Percentiles rank a stretch among this genome's conserved stretches.
phyloP scores from a whole-genome alignment of 2,888 invertebrate genomes.

The Drosophila phalerata region DNA sequence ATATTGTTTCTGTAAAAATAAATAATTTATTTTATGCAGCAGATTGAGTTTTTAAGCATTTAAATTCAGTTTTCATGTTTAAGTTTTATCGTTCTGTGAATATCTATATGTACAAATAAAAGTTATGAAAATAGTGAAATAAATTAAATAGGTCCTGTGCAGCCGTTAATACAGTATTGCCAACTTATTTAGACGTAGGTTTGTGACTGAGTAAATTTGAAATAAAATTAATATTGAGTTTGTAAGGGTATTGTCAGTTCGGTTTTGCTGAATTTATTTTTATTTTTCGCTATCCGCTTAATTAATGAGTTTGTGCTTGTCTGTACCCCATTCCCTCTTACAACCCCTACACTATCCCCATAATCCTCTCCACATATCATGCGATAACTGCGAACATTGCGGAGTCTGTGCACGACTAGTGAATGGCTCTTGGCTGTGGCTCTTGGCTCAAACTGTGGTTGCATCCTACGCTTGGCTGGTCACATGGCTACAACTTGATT shows the following conservation, averaged over 20 bases:
- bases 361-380: slow-evolving; percentile 47
- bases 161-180: neutral
- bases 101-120: neutral
- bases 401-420: slow-evolving; percentile 71
- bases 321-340: neutral
- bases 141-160: neutral
- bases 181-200: no score
- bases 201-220: neutral
- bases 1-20: neutral
- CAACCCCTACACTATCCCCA: slow-evolving; percentile 6
- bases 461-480: slow-evolving; percentile 68
- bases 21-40: neutral
- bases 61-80: neutral
- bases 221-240: no score
- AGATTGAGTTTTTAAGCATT: no score
- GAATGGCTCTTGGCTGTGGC: slow-evolving; percentile 50
- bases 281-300: slow-evolving; percentile 8
- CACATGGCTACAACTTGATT: slow-evolving; percentile 64
- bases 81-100: neutral
- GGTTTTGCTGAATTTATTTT: neutral
- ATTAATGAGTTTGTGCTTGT: slow-evolving; percentile 24
- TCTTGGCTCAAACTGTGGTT: slow-evolving; percentile 39
- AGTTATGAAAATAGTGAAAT: no score
- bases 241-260: slow-evolving; percentile 22
- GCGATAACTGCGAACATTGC: slow-evolving; percentile 42